Evolutionary conservation across 2,797 vertebrate species (phyloP).

Genomic region (Menidia menidia): DNA sequence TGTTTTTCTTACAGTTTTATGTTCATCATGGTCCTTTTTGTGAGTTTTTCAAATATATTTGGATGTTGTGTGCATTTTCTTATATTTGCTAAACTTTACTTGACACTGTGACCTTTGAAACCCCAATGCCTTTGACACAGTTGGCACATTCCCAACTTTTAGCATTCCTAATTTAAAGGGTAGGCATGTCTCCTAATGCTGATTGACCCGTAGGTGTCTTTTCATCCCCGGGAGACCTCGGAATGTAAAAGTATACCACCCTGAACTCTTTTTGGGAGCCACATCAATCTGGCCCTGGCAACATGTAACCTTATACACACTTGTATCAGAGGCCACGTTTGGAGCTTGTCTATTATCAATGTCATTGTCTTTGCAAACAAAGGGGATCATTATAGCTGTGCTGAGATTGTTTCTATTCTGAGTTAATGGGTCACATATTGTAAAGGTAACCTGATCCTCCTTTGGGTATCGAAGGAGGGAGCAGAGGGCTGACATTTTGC

Average conservation of each 20-base stretch:
- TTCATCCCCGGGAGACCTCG: conserved; percentile 50
- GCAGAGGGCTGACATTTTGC: conserved; percentile 71
- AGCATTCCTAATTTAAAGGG: conserved; percentile 54
- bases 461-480: conserved; percentile 65
- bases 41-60: conserved; percentile 13
- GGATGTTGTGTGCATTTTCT: conserved; percentile 4
- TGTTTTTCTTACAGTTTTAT: no score
- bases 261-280: conserved; percentile 53
- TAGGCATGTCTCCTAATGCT: conserved; percentile 61
- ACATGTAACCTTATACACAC: conserved; percentile 71
- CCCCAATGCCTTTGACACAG: conserved; percentile 22
- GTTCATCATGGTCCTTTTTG: no score
- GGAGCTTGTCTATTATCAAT: conserved; percentile 71
- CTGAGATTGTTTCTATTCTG: conserved; percentile 81
- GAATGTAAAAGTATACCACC: conserved; percentile 49
- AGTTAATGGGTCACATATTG: conserved; percentile 78
- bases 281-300: conserved; percentile 39
- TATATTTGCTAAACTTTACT: background rate
- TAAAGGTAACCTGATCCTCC: conserved; percentile 79
- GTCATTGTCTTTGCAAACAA: conserved; percentile 82
- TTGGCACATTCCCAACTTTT: conserved; percentile 39
- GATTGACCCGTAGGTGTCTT: conserved; percentile 67
- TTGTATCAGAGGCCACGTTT: conserved; percentile 67
- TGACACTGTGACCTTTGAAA: conserved; percentile 26
- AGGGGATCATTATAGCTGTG: conserved; percentile 76